Percentiles rank a stretch among this genome's conserved stretches.
Evolutionary conservation across 2,888 invertebrate genomes (phyloP).

Genomic region (Leucophenga montana): DNA sequence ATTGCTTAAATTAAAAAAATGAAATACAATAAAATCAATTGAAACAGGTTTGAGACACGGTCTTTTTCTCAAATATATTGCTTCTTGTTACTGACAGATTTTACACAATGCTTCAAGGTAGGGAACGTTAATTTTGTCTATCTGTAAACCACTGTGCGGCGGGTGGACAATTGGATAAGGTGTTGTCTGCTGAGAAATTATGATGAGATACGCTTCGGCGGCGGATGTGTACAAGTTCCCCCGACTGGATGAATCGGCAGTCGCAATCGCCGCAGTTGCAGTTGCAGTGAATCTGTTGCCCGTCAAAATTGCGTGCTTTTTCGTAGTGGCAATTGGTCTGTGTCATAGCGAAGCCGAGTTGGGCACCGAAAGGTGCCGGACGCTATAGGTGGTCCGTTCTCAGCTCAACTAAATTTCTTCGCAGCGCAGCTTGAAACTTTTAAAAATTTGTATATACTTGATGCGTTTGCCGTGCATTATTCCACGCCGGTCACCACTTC

Average conservation of each 20-base stretch:
- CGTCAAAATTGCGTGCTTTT: conserved; percentile 45
- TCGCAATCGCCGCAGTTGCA: too few relatives aligned
- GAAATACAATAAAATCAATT: too few relatives aligned
- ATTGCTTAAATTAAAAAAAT: too few relatives aligned
- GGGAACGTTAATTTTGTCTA: too few relatives aligned
- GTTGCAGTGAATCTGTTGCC: conserved; percentile 61
- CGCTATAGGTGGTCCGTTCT: conserved; percentile 60
- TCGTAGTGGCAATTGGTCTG: not conserved
- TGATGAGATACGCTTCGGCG: conserved; percentile 50
- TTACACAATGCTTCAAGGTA: too few relatives aligned
- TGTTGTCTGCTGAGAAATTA: conserved; percentile 69
- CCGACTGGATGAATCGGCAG: conserved; percentile 23
- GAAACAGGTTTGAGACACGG: too few relatives aligned
- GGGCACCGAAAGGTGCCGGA: conserved; percentile 45
- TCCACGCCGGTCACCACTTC: conserved; percentile 3
- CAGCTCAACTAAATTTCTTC: not conserved
- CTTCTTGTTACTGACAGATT: too few relatives aligned
- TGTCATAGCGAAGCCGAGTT: conserved; percentile 42
- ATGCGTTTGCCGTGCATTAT: conserved; percentile 9
- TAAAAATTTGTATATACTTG: conserved; percentile 66
- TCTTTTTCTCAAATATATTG: too few relatives aligned
- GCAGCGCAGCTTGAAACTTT: conserved; percentile 46
- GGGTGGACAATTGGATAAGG: conserved; percentile 56
- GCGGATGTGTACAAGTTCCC: not conserved
- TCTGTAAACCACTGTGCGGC: conserved; percentile 26